Evolutionary conservation across 2,888 invertebrate genomes (phyloP).

Genomic region (Zonitis immaculata): DNA sequence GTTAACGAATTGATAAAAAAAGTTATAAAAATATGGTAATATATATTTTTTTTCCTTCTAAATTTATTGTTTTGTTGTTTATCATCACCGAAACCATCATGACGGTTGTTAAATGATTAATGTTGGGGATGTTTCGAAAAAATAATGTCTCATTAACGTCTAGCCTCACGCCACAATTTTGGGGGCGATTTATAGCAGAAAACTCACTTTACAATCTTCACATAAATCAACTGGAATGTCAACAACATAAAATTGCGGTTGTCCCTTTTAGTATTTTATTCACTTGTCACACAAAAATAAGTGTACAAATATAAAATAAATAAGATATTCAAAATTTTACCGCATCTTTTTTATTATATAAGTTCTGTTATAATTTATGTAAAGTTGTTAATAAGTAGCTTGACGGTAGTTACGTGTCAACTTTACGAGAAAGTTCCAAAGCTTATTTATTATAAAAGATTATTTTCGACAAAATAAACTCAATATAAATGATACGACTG

Average conservation of each 20-base stretch:
- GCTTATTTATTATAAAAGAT: slow-evolving; percentile 13
- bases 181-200: slow-evolving; percentile 42
- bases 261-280: no score
- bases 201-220: slow-evolving; percentile 38
- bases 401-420: slow-evolving; percentile 1
- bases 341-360: slow-evolving; percentile 30
- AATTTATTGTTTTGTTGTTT: no score
- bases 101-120: slow-evolving; percentile 37
- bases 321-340: slow-evolving; percentile 31
- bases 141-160: slow-evolving; percentile 47
- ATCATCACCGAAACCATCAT: no score
- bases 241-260: no score
- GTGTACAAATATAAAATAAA: no score
- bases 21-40: no score
- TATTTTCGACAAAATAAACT: slow-evolving; percentile 15
- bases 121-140: slow-evolving; percentile 42
- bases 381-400: slow-evolving; percentile 28
- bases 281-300: slow-evolving; percentile 38
- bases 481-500: slow-evolving; percentile 17
- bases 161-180: slow-evolving; percentile 33
- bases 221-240: slow-evolving; percentile 39
- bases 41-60: no score
- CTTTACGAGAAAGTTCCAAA: slow-evolving; percentile 10
- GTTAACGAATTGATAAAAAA: no score
- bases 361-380: slow-evolving; percentile 32